Base-by-base conservation (phyloP, 1,140 invertebrate species). In the Dreissena polymorpha region DNA sequence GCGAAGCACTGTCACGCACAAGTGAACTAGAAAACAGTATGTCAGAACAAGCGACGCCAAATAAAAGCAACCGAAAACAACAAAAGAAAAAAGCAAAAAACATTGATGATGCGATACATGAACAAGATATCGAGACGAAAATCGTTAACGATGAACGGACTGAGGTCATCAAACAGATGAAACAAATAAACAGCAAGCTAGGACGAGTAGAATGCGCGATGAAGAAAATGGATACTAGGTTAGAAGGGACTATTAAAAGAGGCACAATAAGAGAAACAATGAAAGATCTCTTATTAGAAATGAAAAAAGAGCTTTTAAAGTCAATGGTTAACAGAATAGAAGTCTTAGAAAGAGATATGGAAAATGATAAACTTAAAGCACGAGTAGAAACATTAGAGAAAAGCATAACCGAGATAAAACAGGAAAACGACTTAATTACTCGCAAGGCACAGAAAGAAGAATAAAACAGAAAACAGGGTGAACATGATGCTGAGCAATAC, bases 181-280 rank as follows among this genome's bases (percentile, higher is more conserved):
- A 60, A 60, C 57, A 60, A 60, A 60, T 60, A 60, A 60, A 60
- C 21, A 23, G 16, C 16, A 60, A 60, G 21, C 57, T 60, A 60
- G 57, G 21, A 60, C 57, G 57, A 23, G 57, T 60, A n/a, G 57
- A 60, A n/a, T 60, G 3, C 21, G 57, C 57, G 16, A 60, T 60
- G 57, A 60, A 60, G 57, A 60, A 60, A 60, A 60, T 60, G 16
- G 21, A 60, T 23, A 23, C 16, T 6, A 60, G 21, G 21, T 23
- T 60, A 23, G 57, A 60, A 60, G 21, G 16, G 21, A 23, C 21
- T 60, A 10, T 60, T n/a, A 60, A 18, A 60, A 60, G 21, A 60
- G 57, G 57, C 21, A n/a, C 57, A n/a, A 60, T 60, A 5, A 60
- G 10, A 12, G 21, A 23, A n/a, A 60, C 57, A 60, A 60, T 60